Conservation (phyloP, 2,888 invertebrate species). For the Acheta domesticus region DNA sequence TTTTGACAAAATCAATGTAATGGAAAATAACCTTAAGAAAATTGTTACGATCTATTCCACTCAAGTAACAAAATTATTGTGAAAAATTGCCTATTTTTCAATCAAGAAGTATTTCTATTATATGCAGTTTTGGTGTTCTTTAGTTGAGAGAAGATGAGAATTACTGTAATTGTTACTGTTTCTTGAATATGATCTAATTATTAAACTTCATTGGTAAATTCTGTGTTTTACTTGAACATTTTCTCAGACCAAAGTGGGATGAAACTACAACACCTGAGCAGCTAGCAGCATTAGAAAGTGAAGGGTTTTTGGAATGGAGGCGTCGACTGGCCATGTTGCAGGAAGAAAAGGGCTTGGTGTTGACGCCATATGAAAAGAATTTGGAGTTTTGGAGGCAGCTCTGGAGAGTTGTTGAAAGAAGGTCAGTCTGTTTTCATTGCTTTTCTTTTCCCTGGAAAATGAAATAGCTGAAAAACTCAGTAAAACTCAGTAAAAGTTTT, state of each 20-base stretch:
- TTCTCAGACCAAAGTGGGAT: slow-evolving; percentile 75
- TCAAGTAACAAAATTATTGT: no score
- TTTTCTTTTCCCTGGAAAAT: not conserved
- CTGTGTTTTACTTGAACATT: not conserved
- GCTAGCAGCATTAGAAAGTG: slow-evolving; percentile 73
- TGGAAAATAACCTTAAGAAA: no score
- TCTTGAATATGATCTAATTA: not conserved
- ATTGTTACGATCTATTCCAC: no score
- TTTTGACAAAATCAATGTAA: no score
- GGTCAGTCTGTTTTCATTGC: slow-evolving; percentile 41
- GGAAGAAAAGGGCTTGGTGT: slow-evolving; percentile 71
- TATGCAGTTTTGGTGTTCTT: no score
- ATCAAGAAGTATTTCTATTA: no score
- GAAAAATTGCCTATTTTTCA: no score
- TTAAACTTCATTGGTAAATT: not conserved
- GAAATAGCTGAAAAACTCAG: no score
- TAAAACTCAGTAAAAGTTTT: no score
- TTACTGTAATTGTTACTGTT: not conserved
- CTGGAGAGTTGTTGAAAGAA: slow-evolving; percentile 96
- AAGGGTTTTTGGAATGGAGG: slow-evolving; percentile 88
- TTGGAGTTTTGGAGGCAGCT: slow-evolving; percentile 97
- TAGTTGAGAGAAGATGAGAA: no score
- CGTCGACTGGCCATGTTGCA: slow-evolving; percentile 73
- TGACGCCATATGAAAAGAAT: slow-evolving; percentile 98
- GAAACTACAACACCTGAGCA: slow-evolving; percentile 72